Conservation (phyloP, 1,140 invertebrate genomes). For the Bursaphelenchus mucronatus region DNA sequence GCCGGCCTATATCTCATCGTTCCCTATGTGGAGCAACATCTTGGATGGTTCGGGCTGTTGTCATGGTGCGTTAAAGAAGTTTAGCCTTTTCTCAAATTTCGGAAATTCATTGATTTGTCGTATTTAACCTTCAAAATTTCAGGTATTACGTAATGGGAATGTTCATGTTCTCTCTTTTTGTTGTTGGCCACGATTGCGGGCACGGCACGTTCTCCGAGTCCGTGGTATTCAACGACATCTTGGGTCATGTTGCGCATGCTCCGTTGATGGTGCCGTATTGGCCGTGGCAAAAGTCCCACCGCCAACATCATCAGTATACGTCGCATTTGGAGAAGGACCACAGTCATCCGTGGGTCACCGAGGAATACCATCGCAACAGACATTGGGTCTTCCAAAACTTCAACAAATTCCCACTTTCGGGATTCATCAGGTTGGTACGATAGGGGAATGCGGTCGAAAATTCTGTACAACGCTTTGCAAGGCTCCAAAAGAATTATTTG, state of each 20-base stretch:
- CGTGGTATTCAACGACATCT: conserved; percentile 47
- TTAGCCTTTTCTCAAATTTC: conserved; percentile 19
- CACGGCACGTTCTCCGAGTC: conserved; percentile 62
- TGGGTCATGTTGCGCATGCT: conserved; percentile 48
- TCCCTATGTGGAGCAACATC: conserved; percentile 34
- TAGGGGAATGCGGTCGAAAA: background rate
- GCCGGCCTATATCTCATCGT: conserved; percentile 39
- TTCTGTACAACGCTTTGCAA: too few species aligned
- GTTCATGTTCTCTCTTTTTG: conserved; percentile 60
- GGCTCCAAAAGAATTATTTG: too few species aligned
- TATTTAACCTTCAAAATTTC: background rate
- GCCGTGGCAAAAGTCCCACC: conserved; percentile 49
- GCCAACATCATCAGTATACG: conserved; percentile 44
- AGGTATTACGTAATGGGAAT: conserved; percentile 60
- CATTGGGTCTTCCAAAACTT: conserved; percentile 34
- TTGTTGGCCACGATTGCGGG: conserved; percentile 62
- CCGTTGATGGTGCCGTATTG: conserved; percentile 47
- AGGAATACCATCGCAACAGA: conserved; percentile 24
- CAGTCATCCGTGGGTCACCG: conserved; percentile 46
- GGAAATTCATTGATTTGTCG: conserved; percentile 1
- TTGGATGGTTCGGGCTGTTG: conserved; percentile 34
- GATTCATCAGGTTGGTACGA: conserved; percentile 35
- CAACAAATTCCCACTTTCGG: conserved; percentile 53
- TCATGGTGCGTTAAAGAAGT: conserved; percentile 23
- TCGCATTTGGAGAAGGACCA: conserved; percentile 45